Percentiles rank a stretch among this genome's conserved stretches.
Conservation (phyloP, 2,888 invertebrate species). For the Liposcelis brunnea region DNA sequence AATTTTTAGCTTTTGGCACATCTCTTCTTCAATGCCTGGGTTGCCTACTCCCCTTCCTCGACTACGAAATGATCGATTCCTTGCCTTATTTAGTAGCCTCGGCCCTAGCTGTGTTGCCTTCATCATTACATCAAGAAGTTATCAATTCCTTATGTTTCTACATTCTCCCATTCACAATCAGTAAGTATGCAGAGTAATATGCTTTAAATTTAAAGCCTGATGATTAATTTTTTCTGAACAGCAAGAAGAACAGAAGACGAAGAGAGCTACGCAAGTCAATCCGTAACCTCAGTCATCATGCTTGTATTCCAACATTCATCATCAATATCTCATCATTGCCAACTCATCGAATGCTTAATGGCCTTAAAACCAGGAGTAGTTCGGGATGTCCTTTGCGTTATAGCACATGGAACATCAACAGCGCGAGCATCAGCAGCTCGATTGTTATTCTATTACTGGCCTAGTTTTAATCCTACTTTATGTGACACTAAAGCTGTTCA, state of each 20-base stretch:
- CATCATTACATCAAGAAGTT: conserved; percentile 80
- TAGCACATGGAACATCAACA: conserved; percentile 89
- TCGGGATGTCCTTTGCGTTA: conserved; percentile 84
- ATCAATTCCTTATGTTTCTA: conserved; percentile 89
- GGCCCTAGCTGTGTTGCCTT: conserved; percentile 82
- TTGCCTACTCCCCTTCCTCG: conserved; percentile 88
- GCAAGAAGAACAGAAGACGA: conserved; percentile 53
- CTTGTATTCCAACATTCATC: conserved; percentile 70
- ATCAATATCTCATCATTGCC: conserved; percentile 77
- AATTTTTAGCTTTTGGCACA: conserved; percentile 69
- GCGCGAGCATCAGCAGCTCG: conserved; percentile 92
- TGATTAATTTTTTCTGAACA: conserved; percentile 21
- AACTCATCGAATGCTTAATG: conserved; percentile 91
- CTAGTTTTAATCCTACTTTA: conserved; percentile 84
- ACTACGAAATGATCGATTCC: conserved; percentile 89
- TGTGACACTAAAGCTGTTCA: conserved; percentile 78
- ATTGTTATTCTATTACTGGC: conserved; percentile 97
- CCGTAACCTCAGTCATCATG: conserved; percentile 86
- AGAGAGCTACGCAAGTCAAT: conserved; percentile 66
- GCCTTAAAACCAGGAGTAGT: conserved; percentile 77
- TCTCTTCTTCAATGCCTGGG: conserved; percentile 85
- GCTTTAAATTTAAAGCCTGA: background rate
- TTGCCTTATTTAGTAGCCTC: conserved; percentile 88
- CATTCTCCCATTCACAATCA: conserved; percentile 87
- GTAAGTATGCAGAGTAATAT: conserved; percentile 35